Percentiles rank a stretch among this genome's conserved stretches.
These are phyloP conservation scores for Cricetomys ansorgei DNA, from an alignment of 2,113 vertebrate genomes.

Conservation along the genomic window DNA sequence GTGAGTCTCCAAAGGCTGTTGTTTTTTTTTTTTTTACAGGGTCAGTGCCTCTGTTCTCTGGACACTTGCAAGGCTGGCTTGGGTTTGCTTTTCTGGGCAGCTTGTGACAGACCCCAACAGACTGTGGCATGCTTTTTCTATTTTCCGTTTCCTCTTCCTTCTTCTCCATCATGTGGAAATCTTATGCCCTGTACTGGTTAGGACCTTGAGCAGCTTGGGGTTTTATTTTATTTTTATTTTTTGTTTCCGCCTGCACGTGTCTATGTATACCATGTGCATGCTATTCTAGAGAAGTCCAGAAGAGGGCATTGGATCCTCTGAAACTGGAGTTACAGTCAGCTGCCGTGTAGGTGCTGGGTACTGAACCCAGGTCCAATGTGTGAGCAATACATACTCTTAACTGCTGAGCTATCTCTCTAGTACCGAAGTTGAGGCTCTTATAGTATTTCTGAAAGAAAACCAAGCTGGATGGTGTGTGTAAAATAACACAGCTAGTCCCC, in stretches of 20 bases:
- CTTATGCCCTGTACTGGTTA: not conserved
- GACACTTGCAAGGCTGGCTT: not conserved
- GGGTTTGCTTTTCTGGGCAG: not conserved
- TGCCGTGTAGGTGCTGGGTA: not conserved
- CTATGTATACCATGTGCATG: not conserved
- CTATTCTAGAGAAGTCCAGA: not conserved
- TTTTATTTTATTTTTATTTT: not conserved
- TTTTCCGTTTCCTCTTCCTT: not conserved
- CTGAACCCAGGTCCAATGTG: not conserved
- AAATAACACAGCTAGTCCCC: not conserved
- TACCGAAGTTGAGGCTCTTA: not conserved
- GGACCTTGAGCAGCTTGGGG: not conserved
- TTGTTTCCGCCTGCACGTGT: not conserved
- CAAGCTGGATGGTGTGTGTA: not conserved
- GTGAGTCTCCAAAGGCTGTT: not conserved
- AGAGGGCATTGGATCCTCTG: not conserved
- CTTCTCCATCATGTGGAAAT: not conserved
- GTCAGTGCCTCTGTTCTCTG: not conserved
- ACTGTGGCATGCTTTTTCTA: fast-evolving
- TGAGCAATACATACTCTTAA: not conserved
- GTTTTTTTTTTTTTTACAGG: not conserved
- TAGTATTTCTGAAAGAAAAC: not conserved
- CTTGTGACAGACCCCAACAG: not conserved
- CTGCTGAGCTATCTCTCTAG: not conserved
- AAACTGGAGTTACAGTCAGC: not conserved